Percentiles rank a stretch among this genome's conserved stretches.
Conservation (phyloP, 2,888 invertebrate genomes). For the Prosapia bicincta region DNA sequence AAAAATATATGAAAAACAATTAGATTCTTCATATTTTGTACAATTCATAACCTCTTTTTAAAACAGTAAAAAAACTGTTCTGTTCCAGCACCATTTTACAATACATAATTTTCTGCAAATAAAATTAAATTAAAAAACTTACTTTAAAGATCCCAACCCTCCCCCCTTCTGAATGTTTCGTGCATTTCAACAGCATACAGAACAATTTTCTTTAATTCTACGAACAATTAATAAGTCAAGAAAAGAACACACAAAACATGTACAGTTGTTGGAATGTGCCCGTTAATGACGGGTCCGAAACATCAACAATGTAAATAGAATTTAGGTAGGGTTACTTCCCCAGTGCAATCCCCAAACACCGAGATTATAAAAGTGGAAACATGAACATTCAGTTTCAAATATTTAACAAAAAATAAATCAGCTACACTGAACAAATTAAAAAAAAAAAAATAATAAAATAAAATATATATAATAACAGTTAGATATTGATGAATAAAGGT, state of each 20-base stretch:
- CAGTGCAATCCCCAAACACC: conserved; percentile 39
- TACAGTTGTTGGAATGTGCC: conserved; percentile 38
- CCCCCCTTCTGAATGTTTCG: conserved; percentile 82
- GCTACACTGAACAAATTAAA: conserved; percentile 17
- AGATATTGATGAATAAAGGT: conserved; percentile 15
- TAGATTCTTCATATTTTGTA: not conserved
- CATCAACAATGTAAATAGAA: conserved; percentile 31
- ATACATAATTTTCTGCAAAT: conserved; percentile 20
- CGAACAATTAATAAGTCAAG: conserved; percentile 20
- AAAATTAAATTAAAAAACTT: conserved; percentile 5
- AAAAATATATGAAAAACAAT: not conserved
- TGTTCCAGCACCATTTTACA: conserved; percentile 19
- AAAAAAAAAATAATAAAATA: conserved; percentile 6
- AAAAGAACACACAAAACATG: conserved; percentile 23
- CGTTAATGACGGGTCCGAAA: conserved; percentile 38
- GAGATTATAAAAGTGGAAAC: conserved; percentile 31
- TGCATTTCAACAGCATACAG: conserved; percentile 87
- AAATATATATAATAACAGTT: conserved; percentile 10
- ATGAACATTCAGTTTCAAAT: conserved; percentile 9
- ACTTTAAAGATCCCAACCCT: conserved; percentile 43
- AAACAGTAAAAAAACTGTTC: not conserved
- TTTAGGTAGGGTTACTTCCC: conserved; percentile 17
- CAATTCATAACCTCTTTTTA: not conserved
- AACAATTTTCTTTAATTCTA: conserved; percentile 41
- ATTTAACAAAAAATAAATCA: conserved; percentile 18